phyloP scores from a whole-genome alignment of 2,888 invertebrate genomes.

The Choreutis nemorana region DNA sequence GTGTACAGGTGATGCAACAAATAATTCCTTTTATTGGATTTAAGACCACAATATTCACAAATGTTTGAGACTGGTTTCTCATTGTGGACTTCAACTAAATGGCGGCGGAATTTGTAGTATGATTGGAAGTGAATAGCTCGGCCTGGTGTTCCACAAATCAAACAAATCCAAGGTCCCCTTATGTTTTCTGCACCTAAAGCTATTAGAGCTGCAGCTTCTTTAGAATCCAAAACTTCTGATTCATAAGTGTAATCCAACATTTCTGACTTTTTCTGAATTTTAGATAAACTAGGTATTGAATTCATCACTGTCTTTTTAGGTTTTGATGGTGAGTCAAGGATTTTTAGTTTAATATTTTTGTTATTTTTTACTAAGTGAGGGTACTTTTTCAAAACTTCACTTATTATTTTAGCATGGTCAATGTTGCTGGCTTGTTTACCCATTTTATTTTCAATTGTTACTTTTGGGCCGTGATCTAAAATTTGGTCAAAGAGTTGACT shows the following conservation, averaged over 20 bases:
- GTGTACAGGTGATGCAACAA: slow-evolving; percentile 81
- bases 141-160: slow-evolving; percentile 75
- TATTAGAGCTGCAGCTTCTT: slow-evolving; percentile 68
- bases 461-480: slow-evolving; percentile 37
- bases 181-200: slow-evolving; percentile 68
- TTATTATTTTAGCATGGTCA: slow-evolving; percentile 87
- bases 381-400: slow-evolving; percentile 87
- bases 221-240: slow-evolving; percentile 66
- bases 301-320: slow-evolving; percentile 19
- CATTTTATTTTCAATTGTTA: slow-evolving; percentile 71
- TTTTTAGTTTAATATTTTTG: slow-evolving; percentile 87
- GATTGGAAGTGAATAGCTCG: slow-evolving; percentile 76
- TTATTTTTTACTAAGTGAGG: slow-evolving; percentile 87
- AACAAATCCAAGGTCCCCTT: slow-evolving; percentile 83
- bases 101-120: slow-evolving; percentile 81
- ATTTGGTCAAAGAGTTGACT: slow-evolving; percentile 55
- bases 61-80: slow-evolving; percentile 79
- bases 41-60: slow-evolving; percentile 87
- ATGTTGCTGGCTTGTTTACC: slow-evolving; percentile 53
- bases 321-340: slow-evolving; percentile 69
- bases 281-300: slow-evolving; percentile 10
- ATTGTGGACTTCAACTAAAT: slow-evolving; percentile 82
- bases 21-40: slow-evolving; percentile 75
- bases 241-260: slow-evolving; percentile 38
- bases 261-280: slow-evolving; percentile 20